Percentiles rank a stretch among this genome's conserved stretches.
phyloP scores from a whole-genome alignment of 2,113 vertebrate genomes.

The Phalacrocorax pelagicus region DNA sequence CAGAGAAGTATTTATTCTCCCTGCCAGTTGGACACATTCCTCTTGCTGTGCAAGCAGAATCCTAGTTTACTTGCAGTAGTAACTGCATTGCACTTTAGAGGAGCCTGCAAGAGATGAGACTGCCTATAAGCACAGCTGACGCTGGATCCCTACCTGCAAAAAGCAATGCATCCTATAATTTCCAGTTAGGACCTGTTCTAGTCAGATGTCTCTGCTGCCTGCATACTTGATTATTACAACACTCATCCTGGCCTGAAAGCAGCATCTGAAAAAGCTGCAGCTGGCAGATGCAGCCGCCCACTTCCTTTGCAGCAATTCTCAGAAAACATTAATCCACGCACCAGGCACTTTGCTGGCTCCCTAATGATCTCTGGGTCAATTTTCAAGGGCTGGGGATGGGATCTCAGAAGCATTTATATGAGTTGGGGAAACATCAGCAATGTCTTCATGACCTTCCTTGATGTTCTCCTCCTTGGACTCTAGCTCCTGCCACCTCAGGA shows the following conservation, averaged over 20 bases:
- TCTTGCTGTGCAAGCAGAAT: conserved; percentile 15
- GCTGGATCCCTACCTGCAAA: neutral
- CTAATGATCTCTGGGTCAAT: conserved; percentile 32
- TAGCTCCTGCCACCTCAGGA: neutral
- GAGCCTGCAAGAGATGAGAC: neutral
- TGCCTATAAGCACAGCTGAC: neutral
- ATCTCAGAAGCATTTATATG: conserved; percentile 18
- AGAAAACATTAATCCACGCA: conserved; percentile 40
- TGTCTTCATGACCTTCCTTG: neutral
- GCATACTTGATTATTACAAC: neutral
- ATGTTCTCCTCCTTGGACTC: neutral
- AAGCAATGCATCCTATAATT: neutral
- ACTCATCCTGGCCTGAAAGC: conserved; percentile 1
- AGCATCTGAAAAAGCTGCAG: conserved; percentile 29
- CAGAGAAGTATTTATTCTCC: conserved; percentile 50
- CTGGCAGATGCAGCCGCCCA: conserved; percentile 29
- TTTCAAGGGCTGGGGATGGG: neutral
- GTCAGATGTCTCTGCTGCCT: neutral
- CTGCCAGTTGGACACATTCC: conserved; percentile 56
- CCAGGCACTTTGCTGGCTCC: conserved; percentile 18
- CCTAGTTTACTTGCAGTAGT: neutral
- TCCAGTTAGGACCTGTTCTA: neutral
- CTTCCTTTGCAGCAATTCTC: conserved; percentile 41
- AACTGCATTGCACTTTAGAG: neutral
- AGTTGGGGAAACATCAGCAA: neutral